Conservation (phyloP, 2,113 vertebrate genomes). For the Melospiza melodia region DNA sequence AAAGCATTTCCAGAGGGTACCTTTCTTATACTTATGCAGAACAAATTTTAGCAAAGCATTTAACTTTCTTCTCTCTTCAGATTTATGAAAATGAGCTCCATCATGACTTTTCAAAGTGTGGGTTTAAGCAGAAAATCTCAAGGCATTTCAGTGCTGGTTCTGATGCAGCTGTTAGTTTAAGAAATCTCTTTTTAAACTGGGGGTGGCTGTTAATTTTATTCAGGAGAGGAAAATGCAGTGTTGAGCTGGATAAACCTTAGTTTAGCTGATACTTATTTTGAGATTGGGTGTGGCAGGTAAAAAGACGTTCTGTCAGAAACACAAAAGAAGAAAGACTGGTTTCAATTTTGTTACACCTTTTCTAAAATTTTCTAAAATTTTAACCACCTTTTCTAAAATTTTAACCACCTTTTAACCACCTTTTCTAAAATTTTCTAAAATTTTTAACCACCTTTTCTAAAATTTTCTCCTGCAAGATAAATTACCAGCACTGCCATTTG, state of each 20-base stretch:
- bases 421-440: neutral
- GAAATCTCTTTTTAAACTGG: constrained; percentile 14
- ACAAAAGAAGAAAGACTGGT: neutral
- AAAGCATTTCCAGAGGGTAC: constrained; percentile 5
- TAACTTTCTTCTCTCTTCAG: neutral
- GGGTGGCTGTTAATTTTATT: constrained; percentile 20
- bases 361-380: too few relatives aligned
- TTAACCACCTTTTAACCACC: neutral
- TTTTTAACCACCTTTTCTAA: neutral
- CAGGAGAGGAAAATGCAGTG: neutral
- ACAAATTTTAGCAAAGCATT: constrained; percentile 11
- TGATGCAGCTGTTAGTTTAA: constrained; percentile 28
- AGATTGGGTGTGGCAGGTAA: neutral
- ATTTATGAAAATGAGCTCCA: neutral
- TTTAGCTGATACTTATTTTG: constrained; percentile 6
- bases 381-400: neutral
- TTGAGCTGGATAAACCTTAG: neutral
- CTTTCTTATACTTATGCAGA: neutral
- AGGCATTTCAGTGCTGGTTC: constrained; percentile 15
- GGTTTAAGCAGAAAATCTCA: constrained; percentile 13
- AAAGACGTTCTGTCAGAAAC: neutral
- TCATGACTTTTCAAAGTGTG: constrained; percentile 19
- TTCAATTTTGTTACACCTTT: neutral
- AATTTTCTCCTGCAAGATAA: neutral
- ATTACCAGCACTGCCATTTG: neutral